Conservation (phyloP, 2,888 invertebrate genomes). For the Lysandra bellargus region DNA sequence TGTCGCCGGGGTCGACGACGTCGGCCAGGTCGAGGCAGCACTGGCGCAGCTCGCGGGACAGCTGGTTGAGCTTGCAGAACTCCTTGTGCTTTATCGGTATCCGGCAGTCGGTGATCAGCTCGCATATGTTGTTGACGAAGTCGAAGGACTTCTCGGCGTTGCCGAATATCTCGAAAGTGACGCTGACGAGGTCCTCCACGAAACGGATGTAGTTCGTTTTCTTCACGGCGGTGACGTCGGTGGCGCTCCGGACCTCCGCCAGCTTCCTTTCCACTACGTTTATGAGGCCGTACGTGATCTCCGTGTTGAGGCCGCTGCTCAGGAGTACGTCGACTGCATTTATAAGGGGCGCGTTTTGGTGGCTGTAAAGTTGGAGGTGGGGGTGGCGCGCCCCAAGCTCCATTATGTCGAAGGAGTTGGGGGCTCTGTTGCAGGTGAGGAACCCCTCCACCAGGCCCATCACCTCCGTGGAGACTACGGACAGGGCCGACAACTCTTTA, state of each 20-base stretch:
- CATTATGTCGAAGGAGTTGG: conserved; percentile 73
- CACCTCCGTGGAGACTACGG: conserved; percentile 81
- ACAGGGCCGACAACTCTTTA: conserved; percentile 78
- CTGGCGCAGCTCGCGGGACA: conserved; percentile 70
- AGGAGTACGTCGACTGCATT: conserved; percentile 73
- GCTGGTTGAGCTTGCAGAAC: conserved; percentile 71
- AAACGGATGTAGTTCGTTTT: conserved; percentile 74
- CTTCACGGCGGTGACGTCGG: conserved; percentile 67
- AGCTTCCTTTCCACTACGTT: conserved; percentile 75
- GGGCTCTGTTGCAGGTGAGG: conserved; percentile 69
- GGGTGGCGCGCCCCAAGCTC: conserved; percentile 70
- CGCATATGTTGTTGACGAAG: conserved; percentile 70
- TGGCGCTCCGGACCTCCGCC: conserved; percentile 68
- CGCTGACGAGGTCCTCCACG: conserved; percentile 73
- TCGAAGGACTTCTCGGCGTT: conserved; percentile 71
- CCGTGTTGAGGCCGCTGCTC: conserved; percentile 73
- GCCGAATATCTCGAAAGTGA: conserved; percentile 74
- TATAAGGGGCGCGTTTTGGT: conserved; percentile 74
- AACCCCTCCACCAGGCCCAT: conserved; percentile 83
- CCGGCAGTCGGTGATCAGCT: conserved; percentile 67
- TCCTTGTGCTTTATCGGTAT: conserved; percentile 75
- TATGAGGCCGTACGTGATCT: conserved; percentile 74
- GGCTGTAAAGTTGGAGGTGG: conserved; percentile 71
- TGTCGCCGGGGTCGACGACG: conserved; percentile 53
- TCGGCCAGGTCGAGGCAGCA: conserved; percentile 73